Evolutionary conservation across 2,888 invertebrate genomes (phyloP), one percentile per base, ranked within the genome.

Genomic region (Willowsia nigromaculata): DNA sequence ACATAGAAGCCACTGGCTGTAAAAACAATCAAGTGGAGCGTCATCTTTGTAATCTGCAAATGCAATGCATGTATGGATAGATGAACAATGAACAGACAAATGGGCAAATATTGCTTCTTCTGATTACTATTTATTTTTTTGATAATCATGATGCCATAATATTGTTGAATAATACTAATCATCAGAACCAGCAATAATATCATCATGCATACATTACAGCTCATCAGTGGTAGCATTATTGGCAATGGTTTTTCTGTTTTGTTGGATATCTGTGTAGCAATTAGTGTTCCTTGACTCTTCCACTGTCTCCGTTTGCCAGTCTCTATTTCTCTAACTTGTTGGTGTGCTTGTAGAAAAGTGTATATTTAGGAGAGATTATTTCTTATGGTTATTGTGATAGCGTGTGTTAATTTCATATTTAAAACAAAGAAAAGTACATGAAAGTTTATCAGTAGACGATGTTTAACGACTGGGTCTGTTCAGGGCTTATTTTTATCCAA

Each of bases 351-450:
- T 18, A 33, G 11, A 18, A 13, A 56, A 59, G 56, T 15, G 40
- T 50, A 37, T 65, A 30, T 85, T 85, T 68, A 68, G 40, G 11
- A 40, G 68, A 68, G 40, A 68, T 68, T 68, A 68, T 40, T 68
- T 68, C 68, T 68, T 68, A 68, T 74, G 74, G 47, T 74, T 74
- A 74, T 74, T 74, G 37, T 74, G 47, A 74, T 47, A 47, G 74
- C 62, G n/a, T 78, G 82, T 88, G 88, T 88, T 88, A 88, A 88
- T 83, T 84, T 88, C 83, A 11, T 68, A 89, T 83, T 85, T 37
- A 80, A 22, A 74, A 74, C 15, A 9, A 65, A 40, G 15, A 74
- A 47, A n/a, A 74, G 33, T 47, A 27, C 25, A 27, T n/a, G 18
- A 62, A 3, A 18, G 6, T 68, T 15, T 27, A 3, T 62, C 30